phyloP scores from a whole-genome alignment of 2,113 vertebrate species.

The Rhodinocichla rosea region DNA sequence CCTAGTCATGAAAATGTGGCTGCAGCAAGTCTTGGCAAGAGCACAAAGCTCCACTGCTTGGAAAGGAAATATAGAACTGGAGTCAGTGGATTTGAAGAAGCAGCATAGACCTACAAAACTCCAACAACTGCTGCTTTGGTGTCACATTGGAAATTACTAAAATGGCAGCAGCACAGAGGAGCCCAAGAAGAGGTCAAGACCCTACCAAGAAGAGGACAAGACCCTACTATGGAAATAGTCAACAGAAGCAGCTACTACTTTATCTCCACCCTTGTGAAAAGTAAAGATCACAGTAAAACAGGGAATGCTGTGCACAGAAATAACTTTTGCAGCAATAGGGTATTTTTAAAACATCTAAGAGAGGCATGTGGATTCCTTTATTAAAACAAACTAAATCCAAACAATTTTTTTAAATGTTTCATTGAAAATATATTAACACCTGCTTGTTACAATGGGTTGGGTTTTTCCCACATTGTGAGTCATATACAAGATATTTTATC shows the following conservation, averaged over 20 bases:
- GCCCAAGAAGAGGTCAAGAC: background rate
- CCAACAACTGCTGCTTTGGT: background rate
- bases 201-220: background rate
- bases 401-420: background rate
- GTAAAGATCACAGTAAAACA: background rate
- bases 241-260: background rate
- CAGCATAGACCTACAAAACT: background rate
- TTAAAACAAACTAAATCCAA: background rate
- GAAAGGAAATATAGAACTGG: background rate
- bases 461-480: background rate
- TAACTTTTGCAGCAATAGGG: background rate
- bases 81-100: background rate
- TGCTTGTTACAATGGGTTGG: background rate
- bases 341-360: background rate
- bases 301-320: background rate
- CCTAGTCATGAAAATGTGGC: background rate
- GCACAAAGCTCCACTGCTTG: accelerated
- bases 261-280: background rate
- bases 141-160: background rate
- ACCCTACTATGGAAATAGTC: background rate
- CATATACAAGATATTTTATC: background rate
- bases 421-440: background rate
- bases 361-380: background rate
- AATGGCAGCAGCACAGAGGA: background rate
- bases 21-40: background rate